Evolutionary conservation across 2,113 vertebrate species (phyloP).

Genomic region (Pithys albifrons): DNA sequence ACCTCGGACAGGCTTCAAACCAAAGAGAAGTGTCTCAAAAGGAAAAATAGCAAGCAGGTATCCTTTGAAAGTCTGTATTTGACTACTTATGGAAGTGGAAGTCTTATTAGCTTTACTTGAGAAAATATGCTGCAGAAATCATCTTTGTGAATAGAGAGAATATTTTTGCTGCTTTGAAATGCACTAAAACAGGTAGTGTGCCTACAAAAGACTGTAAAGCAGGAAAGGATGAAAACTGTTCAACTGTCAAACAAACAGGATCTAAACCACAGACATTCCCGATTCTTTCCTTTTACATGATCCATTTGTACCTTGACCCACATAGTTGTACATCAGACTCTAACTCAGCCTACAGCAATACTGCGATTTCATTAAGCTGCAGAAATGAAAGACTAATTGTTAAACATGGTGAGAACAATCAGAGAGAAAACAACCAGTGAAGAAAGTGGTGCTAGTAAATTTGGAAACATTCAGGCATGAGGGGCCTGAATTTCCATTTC

Average conservation of each 20-base stretch:
- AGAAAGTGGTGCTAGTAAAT: neutral
- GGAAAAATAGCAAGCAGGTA: neutral
- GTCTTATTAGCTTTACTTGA: neutral
- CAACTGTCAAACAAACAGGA: neutral
- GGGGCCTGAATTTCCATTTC: neutral
- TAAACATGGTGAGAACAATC: neutral
- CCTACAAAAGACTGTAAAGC: neutral
- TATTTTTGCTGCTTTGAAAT: constrained; percentile 28
- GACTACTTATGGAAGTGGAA: neutral
- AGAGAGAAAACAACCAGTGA: neutral
- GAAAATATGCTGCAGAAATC: neutral
- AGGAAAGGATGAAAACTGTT: neutral
- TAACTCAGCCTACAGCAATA: neutral
- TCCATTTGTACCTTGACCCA: neutral
- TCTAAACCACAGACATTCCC: neutral
- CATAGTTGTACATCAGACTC: neutral
- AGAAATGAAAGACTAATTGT: neutral
- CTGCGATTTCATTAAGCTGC: constrained; percentile 3
- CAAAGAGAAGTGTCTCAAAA: neutral
- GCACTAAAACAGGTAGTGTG: neutral
- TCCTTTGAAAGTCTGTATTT: neutral
- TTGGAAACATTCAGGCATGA: neutral
- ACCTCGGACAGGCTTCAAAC: neutral
- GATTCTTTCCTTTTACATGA: neutral
- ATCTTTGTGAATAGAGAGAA: neutral